phyloP scores from a whole-genome alignment of 1,140 invertebrate genomes.

The Eumaeus atala region DNA sequence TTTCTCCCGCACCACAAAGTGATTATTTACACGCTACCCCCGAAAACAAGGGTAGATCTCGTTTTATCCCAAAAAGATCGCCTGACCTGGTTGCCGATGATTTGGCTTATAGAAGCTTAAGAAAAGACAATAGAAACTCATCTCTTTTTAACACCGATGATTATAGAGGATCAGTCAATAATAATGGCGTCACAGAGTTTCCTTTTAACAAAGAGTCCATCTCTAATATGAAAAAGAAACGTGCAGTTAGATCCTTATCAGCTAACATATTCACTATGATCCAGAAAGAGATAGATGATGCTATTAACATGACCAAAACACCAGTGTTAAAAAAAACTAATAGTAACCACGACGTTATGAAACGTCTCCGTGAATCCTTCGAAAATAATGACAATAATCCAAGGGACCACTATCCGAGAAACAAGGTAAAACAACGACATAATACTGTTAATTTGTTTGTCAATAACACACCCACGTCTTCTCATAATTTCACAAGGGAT shows the following conservation, averaged over 20 bases:
- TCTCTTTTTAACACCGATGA: conserved; percentile 55
- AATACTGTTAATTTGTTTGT: conserved; percentile 66
- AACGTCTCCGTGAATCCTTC: conserved; percentile 55
- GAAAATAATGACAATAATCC: conserved; percentile 60
- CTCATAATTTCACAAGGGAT: conserved; percentile 66
- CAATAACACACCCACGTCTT: conserved; percentile 55
- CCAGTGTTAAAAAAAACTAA: conserved; percentile 62
- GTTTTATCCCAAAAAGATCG: conserved; percentile 79
- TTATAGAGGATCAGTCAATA: conserved; percentile 51
- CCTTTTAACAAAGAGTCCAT: conserved; percentile 53
- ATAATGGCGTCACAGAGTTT: conserved; percentile 60
- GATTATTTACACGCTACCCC: conserved; percentile 89
- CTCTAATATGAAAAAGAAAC: conserved; percentile 78
- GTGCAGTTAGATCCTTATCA: conserved; percentile 85
- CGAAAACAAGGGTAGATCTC: conserved; percentile 74
- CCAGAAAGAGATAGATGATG: conserved; percentile 74
- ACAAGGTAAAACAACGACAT: conserved; percentile 70
- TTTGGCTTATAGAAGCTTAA: conserved; percentile 86
- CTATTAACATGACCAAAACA: conserved; percentile 55
- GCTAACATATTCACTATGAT: conserved; percentile 86
- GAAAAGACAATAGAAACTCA: conserved; percentile 81
- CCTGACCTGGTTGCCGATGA: conserved; percentile 91
- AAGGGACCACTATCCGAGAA: conserved; percentile 52
- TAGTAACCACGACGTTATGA: conserved; percentile 67
- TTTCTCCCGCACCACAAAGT: conserved; percentile 82